Conservation (phyloP, 2,888 invertebrate genomes). For the Sialis fuliginosa region DNA sequence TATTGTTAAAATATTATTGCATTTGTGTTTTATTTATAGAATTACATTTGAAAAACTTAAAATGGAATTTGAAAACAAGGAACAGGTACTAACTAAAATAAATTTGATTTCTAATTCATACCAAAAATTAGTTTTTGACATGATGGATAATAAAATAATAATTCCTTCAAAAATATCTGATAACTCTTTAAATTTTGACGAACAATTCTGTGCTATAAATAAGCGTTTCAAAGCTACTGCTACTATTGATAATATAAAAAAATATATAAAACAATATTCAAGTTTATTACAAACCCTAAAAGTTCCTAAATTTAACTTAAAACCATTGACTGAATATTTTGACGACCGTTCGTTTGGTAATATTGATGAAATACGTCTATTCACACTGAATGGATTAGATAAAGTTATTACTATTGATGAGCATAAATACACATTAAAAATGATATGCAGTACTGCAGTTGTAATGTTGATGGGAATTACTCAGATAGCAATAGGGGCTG, state of each 20-base stretch:
- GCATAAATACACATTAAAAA: constrained; percentile 11
- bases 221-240: neutral
- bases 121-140: too few relatives aligned
- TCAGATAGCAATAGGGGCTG: constrained; percentile 12
- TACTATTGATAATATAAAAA: constrained; percentile 3
- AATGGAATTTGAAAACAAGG: neutral
- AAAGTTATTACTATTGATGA: constrained; percentile 10
- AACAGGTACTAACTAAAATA: too few relatives aligned
- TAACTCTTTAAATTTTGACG: neutral
- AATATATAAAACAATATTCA: neutral
- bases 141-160: too few relatives aligned
- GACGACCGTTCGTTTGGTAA: constrained; percentile 5
- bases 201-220: neutral
- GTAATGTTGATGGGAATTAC: constrained; percentile 11
- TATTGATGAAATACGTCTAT: constrained; percentile 10
- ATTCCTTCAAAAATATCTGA: neutral
- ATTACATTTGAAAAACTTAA: constrained; percentile 8
- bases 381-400: constrained; percentile 12
- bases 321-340: constrained; percentile 6
- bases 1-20: constrained; percentile 6
- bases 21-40: constrained; percentile 8
- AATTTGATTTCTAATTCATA: too few relatives aligned
- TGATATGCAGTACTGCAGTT: constrained; percentile 7
- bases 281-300: constrained; percentile 6
- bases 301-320: constrained; percentile 6